Evolutionary conservation across 2,888 invertebrate genomes (phyloP).

Genomic region (Pimpla rufipes): DNA sequence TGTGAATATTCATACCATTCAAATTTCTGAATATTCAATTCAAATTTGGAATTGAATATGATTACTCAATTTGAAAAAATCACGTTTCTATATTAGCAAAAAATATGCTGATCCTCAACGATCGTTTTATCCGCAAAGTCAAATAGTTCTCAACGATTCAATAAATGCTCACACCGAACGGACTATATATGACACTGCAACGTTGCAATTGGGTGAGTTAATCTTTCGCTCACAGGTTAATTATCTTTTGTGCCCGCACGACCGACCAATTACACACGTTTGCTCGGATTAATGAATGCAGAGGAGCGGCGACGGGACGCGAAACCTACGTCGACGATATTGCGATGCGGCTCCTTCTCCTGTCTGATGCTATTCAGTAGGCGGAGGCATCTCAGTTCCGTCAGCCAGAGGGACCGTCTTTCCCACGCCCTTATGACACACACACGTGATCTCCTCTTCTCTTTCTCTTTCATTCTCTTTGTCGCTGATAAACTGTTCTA

Average conservation of each 20-base stretch:
- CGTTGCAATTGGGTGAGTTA: conserved; percentile 17
- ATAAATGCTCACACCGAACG: conserved; percentile 15
- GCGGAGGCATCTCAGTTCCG: conserved; percentile 35
- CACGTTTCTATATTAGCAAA: too few species aligned
- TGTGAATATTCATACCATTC: too few species aligned
- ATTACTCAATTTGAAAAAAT: too few species aligned
- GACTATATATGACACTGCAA: conserved; percentile 11
- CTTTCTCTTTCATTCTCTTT: conserved; percentile 36
- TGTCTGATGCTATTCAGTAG: conserved; percentile 38
- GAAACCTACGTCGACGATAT: conserved; percentile 23
- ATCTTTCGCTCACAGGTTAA: conserved; percentile 52
- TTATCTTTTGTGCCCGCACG: conserved; percentile 55
- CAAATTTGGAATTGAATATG: too few species aligned
- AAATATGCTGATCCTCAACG: too few species aligned
- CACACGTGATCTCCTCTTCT: conserved; percentile 53
- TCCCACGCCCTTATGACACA: conserved; percentile 69
- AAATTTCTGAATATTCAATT: too few species aligned
- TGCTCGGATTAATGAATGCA: conserved; percentile 70
- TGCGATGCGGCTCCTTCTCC: conserved; percentile 53
- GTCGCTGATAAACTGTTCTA: conserved; percentile 24
- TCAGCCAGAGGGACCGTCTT: conserved; percentile 53
- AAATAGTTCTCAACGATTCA: too few species aligned
- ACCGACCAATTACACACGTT: conserved; percentile 70
- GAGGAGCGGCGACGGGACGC: conserved; percentile 51
- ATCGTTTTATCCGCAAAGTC: too few species aligned